Evolutionary conservation across 92 coral and sea anemone species (phyloP).

Genomic region (Umimayanthus chanpuru): DNA sequence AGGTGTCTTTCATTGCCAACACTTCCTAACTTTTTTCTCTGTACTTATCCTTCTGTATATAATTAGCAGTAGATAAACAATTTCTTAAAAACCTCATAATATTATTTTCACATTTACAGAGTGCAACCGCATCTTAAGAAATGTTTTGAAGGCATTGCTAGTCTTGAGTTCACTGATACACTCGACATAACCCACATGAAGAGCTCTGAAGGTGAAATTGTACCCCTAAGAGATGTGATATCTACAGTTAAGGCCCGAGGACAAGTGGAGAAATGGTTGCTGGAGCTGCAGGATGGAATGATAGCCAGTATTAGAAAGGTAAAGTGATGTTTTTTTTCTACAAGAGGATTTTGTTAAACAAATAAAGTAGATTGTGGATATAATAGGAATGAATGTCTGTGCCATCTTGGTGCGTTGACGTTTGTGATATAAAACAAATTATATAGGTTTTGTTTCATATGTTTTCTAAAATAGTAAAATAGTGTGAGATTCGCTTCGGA

Average conservation of each 20-base stretch:
- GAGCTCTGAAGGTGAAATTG: conserved; percentile 98
- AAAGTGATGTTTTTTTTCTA: not conserved
- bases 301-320: conserved; percentile 97
- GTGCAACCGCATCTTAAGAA: conserved; percentile 99
- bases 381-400: not conserved
- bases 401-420: too few relatives aligned
- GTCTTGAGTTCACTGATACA: conserved; percentile 84
- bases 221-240: conserved; percentile 81
- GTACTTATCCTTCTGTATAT: not conserved
- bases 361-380: not conserved
- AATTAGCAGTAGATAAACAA: not conserved
- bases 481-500: not conserved
- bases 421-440: too few relatives aligned
- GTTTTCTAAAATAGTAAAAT: not conserved
- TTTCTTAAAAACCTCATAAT: not conserved
- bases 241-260: conserved; percentile 98
- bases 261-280: conserved; percentile 97
- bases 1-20: too few relatives aligned
- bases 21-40: not conserved
- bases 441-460: too few relatives aligned
- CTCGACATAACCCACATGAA: conserved; percentile 91
- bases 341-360: not conserved
- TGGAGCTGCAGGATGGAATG: conserved; percentile 95
- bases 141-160: conserved; percentile 97
- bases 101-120: conserved; percentile 45